phyloP scores from a whole-genome alignment of 2,888 invertebrate genomes.

The Thereva nobilitata region DNA sequence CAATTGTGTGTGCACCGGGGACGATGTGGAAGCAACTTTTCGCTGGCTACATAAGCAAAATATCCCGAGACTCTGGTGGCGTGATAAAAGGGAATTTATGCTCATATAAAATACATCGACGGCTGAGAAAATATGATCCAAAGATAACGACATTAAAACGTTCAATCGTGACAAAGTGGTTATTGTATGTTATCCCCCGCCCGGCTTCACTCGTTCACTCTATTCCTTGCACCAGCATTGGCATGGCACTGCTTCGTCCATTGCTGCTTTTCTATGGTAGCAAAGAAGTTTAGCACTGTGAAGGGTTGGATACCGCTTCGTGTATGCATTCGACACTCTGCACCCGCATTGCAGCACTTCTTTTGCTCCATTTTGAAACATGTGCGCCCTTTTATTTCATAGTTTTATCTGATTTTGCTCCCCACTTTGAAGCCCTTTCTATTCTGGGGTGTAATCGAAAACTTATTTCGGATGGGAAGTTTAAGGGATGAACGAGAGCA shows the following conservation, averaged over 20 bases:
- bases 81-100: not conserved
- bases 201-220: too few species aligned
- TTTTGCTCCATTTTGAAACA: constrained; percentile 4
- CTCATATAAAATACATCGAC: constrained; percentile 4
- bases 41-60: too few species aligned
- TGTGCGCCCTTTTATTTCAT: constrained; percentile 18
- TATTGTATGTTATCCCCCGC: not conserved
- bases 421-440: constrained; percentile 3
- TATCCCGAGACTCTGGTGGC: too few species aligned
- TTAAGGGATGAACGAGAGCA: too few species aligned
- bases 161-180: constrained; percentile 27
- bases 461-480: too few species aligned
- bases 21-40: too few species aligned
- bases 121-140: constrained; percentile 17
- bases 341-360: constrained; percentile 10
- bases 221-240: too few species aligned
- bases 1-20: too few species aligned
- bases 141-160: constrained; percentile 24
- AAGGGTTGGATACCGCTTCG: not conserved
- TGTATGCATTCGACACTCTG: not conserved
- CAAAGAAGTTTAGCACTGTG: too few species aligned
- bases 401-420: constrained; percentile 22
- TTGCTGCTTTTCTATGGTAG: too few species aligned
- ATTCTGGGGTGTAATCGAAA: too few species aligned
- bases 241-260: too few species aligned